These are phyloP conservation scores for Physella acuta DNA, from an alignment of 1,140 invertebrate genomes.

Conservation along the genomic window DNA sequence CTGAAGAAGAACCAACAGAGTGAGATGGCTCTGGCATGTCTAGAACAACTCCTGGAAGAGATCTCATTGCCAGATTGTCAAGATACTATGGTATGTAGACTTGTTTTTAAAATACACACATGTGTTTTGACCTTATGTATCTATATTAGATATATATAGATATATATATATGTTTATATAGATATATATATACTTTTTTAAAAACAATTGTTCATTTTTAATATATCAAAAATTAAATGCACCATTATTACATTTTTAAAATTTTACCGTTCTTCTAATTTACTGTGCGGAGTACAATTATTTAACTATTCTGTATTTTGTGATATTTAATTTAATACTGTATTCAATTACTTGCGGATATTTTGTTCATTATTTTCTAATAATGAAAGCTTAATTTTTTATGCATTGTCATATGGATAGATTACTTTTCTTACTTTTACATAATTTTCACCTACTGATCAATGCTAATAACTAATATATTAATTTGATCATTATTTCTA, in stretches of 20 bases:
- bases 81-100: slow-evolving; percentile 18
- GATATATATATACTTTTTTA: background rate
- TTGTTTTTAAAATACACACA: too few species aligned
- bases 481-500: too few species aligned
- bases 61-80: slow-evolving; percentile 7
- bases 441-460: too few species aligned
- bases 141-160: background rate
- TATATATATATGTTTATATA: background rate
- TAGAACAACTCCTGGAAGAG: slow-evolving; percentile 20
- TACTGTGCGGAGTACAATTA: too few species aligned
- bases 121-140: background rate
- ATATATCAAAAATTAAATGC: background rate
- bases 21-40: background rate
- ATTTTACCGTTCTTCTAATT: background rate
- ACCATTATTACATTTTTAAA: background rate
- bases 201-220: background rate
- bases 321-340: too few species aligned
- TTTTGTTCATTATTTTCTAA: too few species aligned
- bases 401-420: too few species aligned
- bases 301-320: too few species aligned
- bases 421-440: too few species aligned
- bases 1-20: slow-evolving; percentile 16
- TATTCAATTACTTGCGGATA: too few species aligned
- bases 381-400: too few species aligned
- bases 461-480: too few species aligned